A percentile compares a stretch with the other conserved stretches of the same genome.
phyloP scores from a whole-genome alignment of 2,113 vertebrate genomes.

The Merops nubicus region DNA sequence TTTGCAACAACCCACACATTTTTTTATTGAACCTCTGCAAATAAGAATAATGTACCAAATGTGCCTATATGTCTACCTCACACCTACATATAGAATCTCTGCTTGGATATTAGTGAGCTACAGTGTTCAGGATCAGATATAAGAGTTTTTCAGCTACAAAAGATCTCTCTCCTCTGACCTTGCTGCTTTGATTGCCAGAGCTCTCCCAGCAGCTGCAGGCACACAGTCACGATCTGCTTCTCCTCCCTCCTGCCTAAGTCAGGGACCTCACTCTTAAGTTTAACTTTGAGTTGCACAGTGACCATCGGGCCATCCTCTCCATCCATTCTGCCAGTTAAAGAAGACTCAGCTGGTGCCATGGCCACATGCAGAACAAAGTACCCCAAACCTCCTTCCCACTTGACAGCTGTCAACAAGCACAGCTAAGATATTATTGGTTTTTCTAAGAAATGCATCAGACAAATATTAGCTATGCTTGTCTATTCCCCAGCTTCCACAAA shows the following conservation, averaged over 20 bases:
- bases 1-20: conserved; percentile 64
- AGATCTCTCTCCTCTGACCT: conserved; percentile 38
- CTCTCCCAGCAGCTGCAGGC: neutral
- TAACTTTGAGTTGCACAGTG: neutral
- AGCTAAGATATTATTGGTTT: neutral
- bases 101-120: neutral
- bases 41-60: conserved; percentile 43
- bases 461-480: neutral
- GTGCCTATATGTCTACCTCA: conserved; percentile 29
- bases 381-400: neutral
- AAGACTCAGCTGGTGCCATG: neutral
- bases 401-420: neutral
- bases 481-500: neutral
- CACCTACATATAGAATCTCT: neutral
- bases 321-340: neutral
- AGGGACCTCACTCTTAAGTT: neutral
- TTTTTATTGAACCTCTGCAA: conserved; percentile 72
- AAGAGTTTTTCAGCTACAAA: neutral
- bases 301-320: neutral
- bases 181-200: neutral
- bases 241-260: neutral
- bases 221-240: neutral
- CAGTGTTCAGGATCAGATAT: neutral
- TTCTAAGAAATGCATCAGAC: neutral
- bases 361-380: neutral